Percentiles rank a stretch among this genome's conserved stretches.
Evolutionary conservation across 2,113 vertebrate species (phyloP).

Genomic region (Cavia porcellus): DNA sequence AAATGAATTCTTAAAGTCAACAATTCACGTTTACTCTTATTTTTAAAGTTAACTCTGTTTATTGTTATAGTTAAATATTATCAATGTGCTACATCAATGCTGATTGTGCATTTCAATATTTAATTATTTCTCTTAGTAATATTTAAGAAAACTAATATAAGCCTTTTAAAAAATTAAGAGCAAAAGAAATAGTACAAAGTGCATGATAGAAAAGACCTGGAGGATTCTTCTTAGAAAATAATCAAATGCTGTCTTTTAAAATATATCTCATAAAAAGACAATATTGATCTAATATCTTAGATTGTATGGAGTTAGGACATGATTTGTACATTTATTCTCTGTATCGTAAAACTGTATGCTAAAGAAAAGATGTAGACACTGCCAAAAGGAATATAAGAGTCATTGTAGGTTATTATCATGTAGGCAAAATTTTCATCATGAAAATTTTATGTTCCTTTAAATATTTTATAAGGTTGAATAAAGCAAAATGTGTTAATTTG

Average conservation of each 20-base stretch:
- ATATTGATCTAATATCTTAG: background rate
- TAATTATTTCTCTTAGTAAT: constrained; percentile 33
- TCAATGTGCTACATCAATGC: background rate
- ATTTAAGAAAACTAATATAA: background rate
- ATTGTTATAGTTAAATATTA: constrained; percentile 19
- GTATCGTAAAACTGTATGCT: background rate
- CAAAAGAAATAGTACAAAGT: background rate
- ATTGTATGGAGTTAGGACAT: background rate
- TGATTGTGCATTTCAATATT: background rate
- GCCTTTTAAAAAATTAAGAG: background rate
- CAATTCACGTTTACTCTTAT: background rate
- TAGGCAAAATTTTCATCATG: background rate
- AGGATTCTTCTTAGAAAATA: background rate
- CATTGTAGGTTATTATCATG: background rate
- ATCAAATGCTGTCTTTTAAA: background rate
- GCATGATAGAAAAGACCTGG: background rate
- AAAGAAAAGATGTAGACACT: background rate
- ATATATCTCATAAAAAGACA: background rate
- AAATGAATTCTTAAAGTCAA: background rate
- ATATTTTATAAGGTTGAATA: background rate
- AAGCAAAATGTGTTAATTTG: constrained; percentile 15
- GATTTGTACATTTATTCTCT: background rate
- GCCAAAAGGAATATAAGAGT: background rate
- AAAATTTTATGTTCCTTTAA: constrained; percentile 12
- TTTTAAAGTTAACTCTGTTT: background rate